Evolutionary conservation across 2,113 vertebrate species (phyloP).

Genomic region (Strix aluco): DNA sequence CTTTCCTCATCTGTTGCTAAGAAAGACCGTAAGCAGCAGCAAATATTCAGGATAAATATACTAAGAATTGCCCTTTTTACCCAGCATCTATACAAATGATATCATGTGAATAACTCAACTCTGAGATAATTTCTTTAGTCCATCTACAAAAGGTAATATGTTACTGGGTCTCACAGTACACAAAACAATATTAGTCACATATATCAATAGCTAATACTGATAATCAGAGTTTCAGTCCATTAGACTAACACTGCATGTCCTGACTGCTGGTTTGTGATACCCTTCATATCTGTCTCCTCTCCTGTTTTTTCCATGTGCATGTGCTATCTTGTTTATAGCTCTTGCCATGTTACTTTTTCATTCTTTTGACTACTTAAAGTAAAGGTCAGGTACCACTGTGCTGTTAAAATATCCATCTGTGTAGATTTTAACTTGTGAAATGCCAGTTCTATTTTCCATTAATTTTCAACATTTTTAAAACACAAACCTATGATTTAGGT

Average conservation of each 20-base stretch:
- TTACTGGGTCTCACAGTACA: background rate
- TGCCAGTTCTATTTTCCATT: background rate
- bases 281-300: background rate
- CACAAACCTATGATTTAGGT: background rate
- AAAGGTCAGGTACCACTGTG: background rate
- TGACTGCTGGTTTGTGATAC: background rate
- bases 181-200: background rate
- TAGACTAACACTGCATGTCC: fast-evolving
- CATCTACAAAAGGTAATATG: background rate
- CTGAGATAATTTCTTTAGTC: background rate
- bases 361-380: background rate
- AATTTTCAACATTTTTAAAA: background rate
- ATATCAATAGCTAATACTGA: background rate
- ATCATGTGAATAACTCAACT: background rate
- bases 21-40: background rate
- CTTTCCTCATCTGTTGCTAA: background rate
- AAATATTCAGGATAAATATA: background rate
- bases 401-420: background rate
- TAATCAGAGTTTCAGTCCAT: background rate
- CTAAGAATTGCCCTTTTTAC: background rate
- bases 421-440: background rate
- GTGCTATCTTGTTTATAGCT: background rate
- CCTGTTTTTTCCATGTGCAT: fast-evolving
- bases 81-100: background rate
- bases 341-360: background rate